A percentile compares a stretch with the other conserved stretches of the same genome.
Evolutionary conservation across 2,888 invertebrate species (phyloP).

Genomic region (Hanleya hanleyi): DNA sequence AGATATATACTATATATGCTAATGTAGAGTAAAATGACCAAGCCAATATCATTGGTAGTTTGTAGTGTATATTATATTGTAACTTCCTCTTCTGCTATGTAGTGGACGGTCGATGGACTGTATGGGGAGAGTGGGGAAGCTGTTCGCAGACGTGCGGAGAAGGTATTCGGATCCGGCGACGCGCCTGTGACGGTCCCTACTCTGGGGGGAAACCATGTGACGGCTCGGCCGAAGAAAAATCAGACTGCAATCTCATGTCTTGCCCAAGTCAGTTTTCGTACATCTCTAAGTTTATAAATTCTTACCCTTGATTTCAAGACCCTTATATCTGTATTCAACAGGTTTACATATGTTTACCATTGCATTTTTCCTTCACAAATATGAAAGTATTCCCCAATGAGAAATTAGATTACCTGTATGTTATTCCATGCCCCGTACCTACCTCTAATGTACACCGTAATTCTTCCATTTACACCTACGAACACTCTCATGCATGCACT

Average conservation of each 20-base stretch:
- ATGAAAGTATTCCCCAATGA: too few species aligned
- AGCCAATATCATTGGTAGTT: too few species aligned
- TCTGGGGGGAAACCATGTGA: neutral
- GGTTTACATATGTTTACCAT: neutral
- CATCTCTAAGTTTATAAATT: too few species aligned
- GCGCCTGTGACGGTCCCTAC: constrained; percentile 14
- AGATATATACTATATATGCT: too few species aligned
- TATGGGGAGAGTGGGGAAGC: neutral
- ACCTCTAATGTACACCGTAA: too few species aligned
- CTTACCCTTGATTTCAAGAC: neutral
- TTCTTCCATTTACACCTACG: too few species aligned
- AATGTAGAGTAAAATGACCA: too few species aligned
- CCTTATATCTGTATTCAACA: neutral
- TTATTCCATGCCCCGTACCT: too few species aligned
- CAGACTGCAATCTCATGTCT: neutral
- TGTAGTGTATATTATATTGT: too few species aligned
- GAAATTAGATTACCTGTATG: too few species aligned
- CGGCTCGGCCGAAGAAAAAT: neutral
- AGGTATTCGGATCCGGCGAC: neutral
- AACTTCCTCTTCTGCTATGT: too few species aligned
- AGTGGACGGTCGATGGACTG: constrained; percentile 6
- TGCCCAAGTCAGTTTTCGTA: constrained; percentile 14
- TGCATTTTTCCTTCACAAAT: neutral
- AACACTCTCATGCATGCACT: too few species aligned
- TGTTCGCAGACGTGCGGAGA: constrained; percentile 4